Base-by-base conservation (phyloP, 2,797 vertebrate genomes). In the Molossus molossus region DNA sequence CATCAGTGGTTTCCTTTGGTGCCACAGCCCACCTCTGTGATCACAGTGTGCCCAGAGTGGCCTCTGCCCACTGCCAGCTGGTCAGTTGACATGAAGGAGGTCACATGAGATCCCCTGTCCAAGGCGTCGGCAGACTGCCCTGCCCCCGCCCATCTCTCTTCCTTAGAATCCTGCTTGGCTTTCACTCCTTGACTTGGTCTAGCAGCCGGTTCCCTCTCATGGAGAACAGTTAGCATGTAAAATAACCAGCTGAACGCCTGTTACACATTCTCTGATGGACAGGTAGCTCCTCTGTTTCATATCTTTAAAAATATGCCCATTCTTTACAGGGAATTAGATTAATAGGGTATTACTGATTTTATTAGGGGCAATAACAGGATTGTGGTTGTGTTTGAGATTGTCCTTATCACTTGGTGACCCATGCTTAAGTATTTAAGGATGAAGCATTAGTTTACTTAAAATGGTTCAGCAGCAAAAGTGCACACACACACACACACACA, bases 401-500 rank as follows among this genome's bases (percentile, higher is more conserved):
- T 40, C 53, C 33, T 91, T 60, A 21, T 64, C 81, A 91, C 76
- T 86, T 25, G 48, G 14, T 23, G 91, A 45, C 17, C 10, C 0
- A 0, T 60, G 67, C 60, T 50, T 82, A 18, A 48, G 69, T 67
- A 48, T 45, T 80, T 65, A 53, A 77, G 58, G 60, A 48, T 37
- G 62, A 95, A 82, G 62, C 50, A 64, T 70, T 40, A 12, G 50
- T 91, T 92, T 79, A 64, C 62, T 65, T 60, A 65, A 84, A 75
- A 57, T n/a, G 50, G 53, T n/a, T 83, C 37, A 48, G 33, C 45
- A 53, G 58, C 27, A 48, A 60, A 91, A 57, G 13, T 1, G n/a
- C 2, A 58, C 11, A 37, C 25, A 18, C 23, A 12, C 6, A 4
- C 9, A 25, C 12, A 14, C 76, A 25, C n/a, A n/a, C 62, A 67